Percentiles rank a stretch among this genome's conserved stretches.
Conservation (phyloP, 2,113 vertebrate species). For the Cyprinus carpio region DNA sequence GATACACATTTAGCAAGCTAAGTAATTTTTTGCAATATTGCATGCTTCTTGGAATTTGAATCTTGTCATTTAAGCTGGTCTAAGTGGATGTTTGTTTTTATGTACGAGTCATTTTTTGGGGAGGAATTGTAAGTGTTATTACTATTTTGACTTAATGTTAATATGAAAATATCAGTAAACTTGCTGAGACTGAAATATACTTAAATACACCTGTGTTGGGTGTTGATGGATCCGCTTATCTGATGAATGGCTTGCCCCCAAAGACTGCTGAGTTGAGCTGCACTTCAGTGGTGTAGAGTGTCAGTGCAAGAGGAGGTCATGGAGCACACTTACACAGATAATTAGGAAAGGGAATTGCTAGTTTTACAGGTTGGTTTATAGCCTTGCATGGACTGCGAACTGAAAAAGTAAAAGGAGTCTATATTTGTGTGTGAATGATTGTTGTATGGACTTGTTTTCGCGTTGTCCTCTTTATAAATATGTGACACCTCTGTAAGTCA, state of each 20-base stretch:
- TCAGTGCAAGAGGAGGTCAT: constrained; percentile 74
- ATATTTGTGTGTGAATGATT: not conserved
- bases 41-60: not conserved
- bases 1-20: not conserved
- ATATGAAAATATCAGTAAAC: too few species aligned
- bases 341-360: not conserved
- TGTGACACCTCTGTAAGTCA: not conserved
- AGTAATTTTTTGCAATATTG: not conserved
- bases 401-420: not conserved
- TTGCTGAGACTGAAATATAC: constrained; percentile 7
- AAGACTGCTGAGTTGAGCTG: constrained; percentile 53
- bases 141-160: too few species aligned
- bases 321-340: constrained; percentile 61
- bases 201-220: constrained; percentile 14
- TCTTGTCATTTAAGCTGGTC: not conserved
- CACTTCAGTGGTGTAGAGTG: constrained; percentile 67
- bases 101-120: too few species aligned
- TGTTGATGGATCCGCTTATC: constrained; percentile 10
- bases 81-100: too few species aligned
- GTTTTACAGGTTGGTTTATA: not conserved
- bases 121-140: too few species aligned
- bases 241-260: constrained; percentile 22
- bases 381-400: not conserved
- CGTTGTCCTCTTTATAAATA: not conserved
- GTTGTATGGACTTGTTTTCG: not conserved